Evolutionary conservation across 1,140 invertebrate species (phyloP).

Genomic region (Matsumurasca onukii): DNA sequence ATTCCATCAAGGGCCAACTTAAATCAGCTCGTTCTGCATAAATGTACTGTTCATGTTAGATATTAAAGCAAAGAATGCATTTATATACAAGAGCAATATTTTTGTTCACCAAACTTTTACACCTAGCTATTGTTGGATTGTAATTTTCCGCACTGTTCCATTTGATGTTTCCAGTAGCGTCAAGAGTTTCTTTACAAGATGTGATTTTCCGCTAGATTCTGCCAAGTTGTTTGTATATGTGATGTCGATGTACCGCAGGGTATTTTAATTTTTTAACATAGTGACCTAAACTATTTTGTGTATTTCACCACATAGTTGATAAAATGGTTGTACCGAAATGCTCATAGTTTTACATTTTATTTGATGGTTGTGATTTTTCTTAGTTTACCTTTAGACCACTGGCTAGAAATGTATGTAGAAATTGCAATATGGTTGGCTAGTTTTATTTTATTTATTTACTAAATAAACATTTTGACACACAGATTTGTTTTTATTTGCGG

Average conservation of each 20-base stretch:
- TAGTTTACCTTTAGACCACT: neutral
- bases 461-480: conserved; percentile 7
- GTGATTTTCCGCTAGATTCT: neutral
- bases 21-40: no score
- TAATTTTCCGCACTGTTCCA: no score
- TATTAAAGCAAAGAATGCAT: no score
- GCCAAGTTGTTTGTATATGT: conserved; percentile 16
- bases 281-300: conserved; percentile 12
- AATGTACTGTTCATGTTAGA: no score
- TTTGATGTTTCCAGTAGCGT: no score
- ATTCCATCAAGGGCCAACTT: no score
- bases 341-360: conserved; percentile 14
- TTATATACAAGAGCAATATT: no score
- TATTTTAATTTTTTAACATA: conserved; percentile 1
- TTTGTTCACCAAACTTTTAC: no score
- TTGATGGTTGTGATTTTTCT: conserved; percentile 23
- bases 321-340: conserved; percentile 16
- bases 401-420: conserved; percentile 13
- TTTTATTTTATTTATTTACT: conserved; percentile 9
- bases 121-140: no score
- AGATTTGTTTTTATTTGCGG: neutral
- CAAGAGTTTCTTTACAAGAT: conserved; percentile 3
- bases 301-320: neutral
- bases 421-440: neutral
- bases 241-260: conserved; percentile 19